phyloP scores from a whole-genome alignment of 2,888 invertebrate species.

The Drosophila cognata region DNA sequence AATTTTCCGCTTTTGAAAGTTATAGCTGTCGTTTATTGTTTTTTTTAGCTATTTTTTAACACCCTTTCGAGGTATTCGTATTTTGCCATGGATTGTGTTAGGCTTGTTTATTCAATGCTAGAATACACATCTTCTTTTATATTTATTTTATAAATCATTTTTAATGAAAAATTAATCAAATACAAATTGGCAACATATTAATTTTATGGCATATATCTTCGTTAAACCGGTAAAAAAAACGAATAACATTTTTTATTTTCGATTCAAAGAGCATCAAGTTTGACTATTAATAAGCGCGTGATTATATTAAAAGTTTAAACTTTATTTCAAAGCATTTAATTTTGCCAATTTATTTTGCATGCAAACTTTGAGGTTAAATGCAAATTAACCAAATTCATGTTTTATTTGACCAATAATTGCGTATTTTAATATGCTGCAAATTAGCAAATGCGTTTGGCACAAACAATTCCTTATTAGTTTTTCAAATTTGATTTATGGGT shows the following conservation, averaged over 20 bases:
- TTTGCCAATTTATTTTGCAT: not conserved
- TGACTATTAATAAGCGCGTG: not conserved
- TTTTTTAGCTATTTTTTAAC: not conserved
- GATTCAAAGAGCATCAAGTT: slow-evolving; percentile 32
- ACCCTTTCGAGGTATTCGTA: not conserved
- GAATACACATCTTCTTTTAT: not conserved
- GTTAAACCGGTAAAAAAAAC: not conserved
- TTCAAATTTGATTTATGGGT: not conserved
- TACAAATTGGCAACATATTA: not conserved
- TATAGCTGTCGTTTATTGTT: slow-evolving; percentile 35
- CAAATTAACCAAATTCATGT: slow-evolving; percentile 12
- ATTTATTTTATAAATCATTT: not conserved
- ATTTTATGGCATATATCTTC: not conserved
- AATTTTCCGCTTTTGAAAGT: slow-evolving; percentile 57
- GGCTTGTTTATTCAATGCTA: not conserved
- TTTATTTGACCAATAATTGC: slow-evolving; percentile 4
- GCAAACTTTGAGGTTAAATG: not conserved
- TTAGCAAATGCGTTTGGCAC: slow-evolving; percentile 10
- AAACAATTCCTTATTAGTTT: slow-evolving; percentile 6
- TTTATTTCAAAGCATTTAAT: slow-evolving; percentile 1
- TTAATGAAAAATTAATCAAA: not conserved
- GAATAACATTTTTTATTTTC: not conserved
- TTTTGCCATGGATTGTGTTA: not conserved
- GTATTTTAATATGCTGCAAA: slow-evolving; percentile 6
- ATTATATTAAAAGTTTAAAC: not conserved